Evolutionary conservation across 2,797 vertebrate species (phyloP), one percentile per base, ranked within the genome.

Genomic region (Coracias cyanogaster): DNA sequence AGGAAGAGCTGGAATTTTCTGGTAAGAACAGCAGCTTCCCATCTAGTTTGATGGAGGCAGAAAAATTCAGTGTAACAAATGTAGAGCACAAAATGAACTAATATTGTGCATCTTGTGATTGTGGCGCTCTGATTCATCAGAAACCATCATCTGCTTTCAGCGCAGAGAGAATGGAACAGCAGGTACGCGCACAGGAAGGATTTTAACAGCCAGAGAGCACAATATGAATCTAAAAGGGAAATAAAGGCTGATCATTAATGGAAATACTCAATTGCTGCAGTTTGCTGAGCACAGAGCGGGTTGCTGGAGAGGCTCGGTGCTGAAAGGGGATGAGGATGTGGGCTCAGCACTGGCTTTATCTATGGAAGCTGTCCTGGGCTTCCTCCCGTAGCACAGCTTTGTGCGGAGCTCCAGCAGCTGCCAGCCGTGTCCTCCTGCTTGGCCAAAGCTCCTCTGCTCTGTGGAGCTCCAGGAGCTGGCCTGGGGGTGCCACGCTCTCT

Each of bases 131-230:
- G 67, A 96, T 92, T 87, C 86, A 87, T 80, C 78, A 67, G 64
- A 46, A 93, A 64, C 83, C 64, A 77, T 89, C 86, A 71, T 89
- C 88, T 82, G 92, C 83, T 91, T 64, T 82, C 74, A 37, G 48
- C 60, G 71, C 6, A 2, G 71, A 70, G 81, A 86, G 73, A 77
- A 77, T 10, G 67, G 39, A 90, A 48, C 77, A 76, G 78, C 82
- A 58, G 60, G 55, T 31, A 46, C 0, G 0, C 2, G 2, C 28
- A 14, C 20, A 48, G 48, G 29, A 49, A 92, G 26, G 71, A 37
- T 86, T 91, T 81, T 52, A 83, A 51, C 37, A 39, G 67, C 28
- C 67, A 62, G 65, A 76, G 66, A 89, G 48, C 58, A 64, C 62
- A 25, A 54, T 9, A 16, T n/a, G 43, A 31, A 88, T 70, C 49